Percentiles rank a stretch among this genome's conserved stretches.
Conservation (phyloP, 2,797 vertebrate species). For the Helicolenus hilgendorfi region DNA sequence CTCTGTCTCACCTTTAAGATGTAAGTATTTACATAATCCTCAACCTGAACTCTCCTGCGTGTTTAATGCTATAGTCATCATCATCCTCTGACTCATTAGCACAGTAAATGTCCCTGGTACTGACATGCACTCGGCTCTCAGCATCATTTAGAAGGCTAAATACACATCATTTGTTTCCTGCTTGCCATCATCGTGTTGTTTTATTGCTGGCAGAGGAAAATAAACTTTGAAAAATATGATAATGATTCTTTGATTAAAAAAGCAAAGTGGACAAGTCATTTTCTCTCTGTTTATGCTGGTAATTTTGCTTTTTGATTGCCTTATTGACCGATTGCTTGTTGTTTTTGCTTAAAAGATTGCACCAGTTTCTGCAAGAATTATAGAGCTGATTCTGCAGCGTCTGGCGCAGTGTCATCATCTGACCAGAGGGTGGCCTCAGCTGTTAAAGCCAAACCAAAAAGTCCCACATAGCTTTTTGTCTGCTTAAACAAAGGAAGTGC, state of each 20-base stretch:
- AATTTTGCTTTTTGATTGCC: not conserved
- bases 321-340: not conserved
- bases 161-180: not conserved
- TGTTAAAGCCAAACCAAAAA: not conserved
- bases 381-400: not conserved
- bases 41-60: not conserved
- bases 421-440: slow-evolving; percentile 4
- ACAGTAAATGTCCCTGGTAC: not conserved
- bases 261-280: not conserved
- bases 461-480: not conserved
- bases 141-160: not conserved
- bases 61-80: not conserved
- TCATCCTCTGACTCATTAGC: not conserved
- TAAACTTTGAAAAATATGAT: not conserved
- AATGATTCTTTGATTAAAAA: not conserved
- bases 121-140: not conserved
- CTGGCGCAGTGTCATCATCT: not conserved
- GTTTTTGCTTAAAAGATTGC: not conserved
- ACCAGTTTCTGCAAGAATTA: not conserved
- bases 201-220: not conserved
- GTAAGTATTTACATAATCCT: not conserved
- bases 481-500: not conserved
- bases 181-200: not conserved
- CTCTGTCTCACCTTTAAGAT: not conserved
- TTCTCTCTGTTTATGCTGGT: not conserved